These are phyloP conservation scores for Drosophila mercatorum DNA, from an alignment of 2,888 invertebrate genomes.

Conservation along the genomic window DNA sequence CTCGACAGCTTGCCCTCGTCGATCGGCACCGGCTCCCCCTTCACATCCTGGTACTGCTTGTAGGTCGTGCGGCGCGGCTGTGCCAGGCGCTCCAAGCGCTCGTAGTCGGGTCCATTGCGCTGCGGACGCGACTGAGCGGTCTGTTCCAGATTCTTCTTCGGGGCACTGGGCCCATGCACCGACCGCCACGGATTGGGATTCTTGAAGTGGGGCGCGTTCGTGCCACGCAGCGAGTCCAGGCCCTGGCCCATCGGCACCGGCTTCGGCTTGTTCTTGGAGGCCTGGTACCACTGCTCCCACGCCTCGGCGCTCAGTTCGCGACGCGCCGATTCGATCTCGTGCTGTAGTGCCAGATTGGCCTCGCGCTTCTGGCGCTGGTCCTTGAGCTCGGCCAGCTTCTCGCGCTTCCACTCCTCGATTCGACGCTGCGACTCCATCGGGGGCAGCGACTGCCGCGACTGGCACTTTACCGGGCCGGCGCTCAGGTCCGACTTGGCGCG, in stretches of 20 bases:
- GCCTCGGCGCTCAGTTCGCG: constrained; percentile 27
- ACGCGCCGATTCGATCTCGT: constrained; percentile 2
- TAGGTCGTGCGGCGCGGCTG: constrained; percentile 32
- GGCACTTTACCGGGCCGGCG: background rate
- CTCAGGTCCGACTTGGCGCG: constrained; percentile 41
- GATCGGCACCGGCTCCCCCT: accelerated
- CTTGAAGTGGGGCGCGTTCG: constrained; percentile 73
- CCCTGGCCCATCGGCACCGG: constrained; percentile 82
- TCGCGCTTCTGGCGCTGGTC: constrained; percentile 11
- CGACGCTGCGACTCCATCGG: constrained; percentile 15
- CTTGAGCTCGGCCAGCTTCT: constrained; percentile 30
- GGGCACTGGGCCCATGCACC: background rate
- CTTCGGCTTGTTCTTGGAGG: constrained; percentile 71
- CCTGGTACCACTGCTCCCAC: constrained; percentile 35
- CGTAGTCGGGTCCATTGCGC: constrained; percentile 30
- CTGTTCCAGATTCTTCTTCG: background rate
- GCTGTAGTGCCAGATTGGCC: background rate
- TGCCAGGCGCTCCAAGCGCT: constrained; percentile 38
- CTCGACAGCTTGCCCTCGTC: background rate
- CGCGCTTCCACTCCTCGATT: constrained; percentile 34
- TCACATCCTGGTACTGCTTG: background rate
- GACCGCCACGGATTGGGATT: constrained; percentile 81
- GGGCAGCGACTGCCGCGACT: background rate
- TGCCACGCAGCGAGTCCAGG: constrained; percentile 78
- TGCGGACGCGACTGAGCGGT: background rate